A percentile compares a stretch with the other conserved stretches of the same genome.
Evolutionary conservation across 2,113 vertebrate species (phyloP).

Genomic region (Pica pica): DNA sequence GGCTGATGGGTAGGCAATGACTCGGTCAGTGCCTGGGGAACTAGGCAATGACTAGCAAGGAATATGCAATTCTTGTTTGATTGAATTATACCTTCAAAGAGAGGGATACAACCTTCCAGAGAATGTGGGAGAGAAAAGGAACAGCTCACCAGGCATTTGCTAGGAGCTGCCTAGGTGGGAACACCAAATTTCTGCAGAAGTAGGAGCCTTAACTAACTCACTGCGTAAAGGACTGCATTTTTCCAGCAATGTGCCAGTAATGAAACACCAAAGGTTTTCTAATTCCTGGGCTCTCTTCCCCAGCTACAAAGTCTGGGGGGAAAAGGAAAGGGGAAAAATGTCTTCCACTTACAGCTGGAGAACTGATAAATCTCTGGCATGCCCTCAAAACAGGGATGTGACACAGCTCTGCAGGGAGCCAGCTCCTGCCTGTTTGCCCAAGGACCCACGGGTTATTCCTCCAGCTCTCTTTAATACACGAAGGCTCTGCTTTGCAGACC

Average conservation of each 20-base stretch:
- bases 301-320: rapidly evolving
- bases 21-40: background rate
- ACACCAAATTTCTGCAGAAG: background rate
- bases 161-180: background rate
- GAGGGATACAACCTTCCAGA: background rate
- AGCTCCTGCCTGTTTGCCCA: background rate
- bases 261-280: background rate
- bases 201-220: background rate
- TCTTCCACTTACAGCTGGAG: background rate
- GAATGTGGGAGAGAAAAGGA: background rate
- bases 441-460: background rate
- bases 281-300: background rate
- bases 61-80: background rate
- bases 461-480: background rate
- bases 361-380: background rate
- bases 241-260: background rate
- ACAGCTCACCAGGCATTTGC: background rate
- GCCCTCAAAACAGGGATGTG: background rate
- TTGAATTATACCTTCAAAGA: background rate
- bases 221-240: background rate
- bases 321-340: background rate
- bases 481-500: background rate
- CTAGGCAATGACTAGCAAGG: background rate
- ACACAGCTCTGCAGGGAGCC: background rate
- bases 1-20: background rate